Evolutionary conservation across 2,888 invertebrate genomes (phyloP).

Genomic region (Hydriomena furcata): DNA sequence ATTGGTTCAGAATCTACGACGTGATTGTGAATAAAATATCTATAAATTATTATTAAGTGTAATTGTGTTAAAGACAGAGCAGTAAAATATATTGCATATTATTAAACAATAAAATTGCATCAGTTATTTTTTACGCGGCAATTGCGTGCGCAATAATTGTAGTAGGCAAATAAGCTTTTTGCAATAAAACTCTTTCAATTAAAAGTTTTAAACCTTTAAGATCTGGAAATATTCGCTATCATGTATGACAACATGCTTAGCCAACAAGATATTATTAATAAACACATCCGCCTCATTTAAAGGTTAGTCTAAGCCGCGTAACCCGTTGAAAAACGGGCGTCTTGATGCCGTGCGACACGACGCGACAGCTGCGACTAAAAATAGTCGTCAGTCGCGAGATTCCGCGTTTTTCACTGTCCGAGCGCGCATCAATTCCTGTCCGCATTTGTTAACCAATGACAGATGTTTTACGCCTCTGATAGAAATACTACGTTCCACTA

Average conservation of each 20-base stretch:
- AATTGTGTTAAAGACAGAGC: no score
- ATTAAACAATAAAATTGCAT: no score
- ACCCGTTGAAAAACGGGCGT: conserved; percentile 49
- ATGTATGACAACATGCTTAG: conserved; percentile 18
- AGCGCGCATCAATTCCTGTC: conserved; percentile 79
- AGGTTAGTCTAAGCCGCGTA: conserved; percentile 47
- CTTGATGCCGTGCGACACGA: conserved; percentile 61
- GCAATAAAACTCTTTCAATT: no score
- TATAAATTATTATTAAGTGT: no score
- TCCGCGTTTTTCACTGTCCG: conserved; percentile 82
- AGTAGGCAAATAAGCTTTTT: no score
- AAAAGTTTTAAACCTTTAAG: no score
- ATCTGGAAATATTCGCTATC: background rate
- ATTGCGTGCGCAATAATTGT: no score
- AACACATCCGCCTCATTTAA: conserved; percentile 35
- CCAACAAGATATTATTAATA: conserved; percentile 34
- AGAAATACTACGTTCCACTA: conserved; percentile 22
- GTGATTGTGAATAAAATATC: no score
- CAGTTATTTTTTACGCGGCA: no score
- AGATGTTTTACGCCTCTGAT: conserved; percentile 73
- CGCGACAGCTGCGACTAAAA: conserved; percentile 76
- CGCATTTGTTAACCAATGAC: conserved; percentile 79
- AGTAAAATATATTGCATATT: no score
- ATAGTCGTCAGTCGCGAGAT: conserved; percentile 69
- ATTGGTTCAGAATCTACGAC: no score